These are phyloP conservation scores for Lepidocolaptes lacrymiger DNA, from an alignment of 2,797 vertebrate genomes.

Conservation along the genomic window DNA sequence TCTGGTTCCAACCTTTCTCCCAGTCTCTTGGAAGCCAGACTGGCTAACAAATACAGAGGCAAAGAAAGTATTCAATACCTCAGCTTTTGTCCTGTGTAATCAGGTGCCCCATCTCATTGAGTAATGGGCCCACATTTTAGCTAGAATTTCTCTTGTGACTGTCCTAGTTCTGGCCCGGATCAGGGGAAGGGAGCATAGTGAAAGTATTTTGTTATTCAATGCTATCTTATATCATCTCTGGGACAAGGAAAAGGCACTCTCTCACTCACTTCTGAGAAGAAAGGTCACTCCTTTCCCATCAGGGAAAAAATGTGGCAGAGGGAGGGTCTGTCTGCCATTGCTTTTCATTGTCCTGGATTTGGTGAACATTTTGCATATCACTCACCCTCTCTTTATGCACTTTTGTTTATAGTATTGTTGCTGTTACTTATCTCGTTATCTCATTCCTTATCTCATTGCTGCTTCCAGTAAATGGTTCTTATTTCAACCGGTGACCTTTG, in stretches of 20 bases:
- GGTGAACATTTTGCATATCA: neutral
- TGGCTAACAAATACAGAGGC: neutral
- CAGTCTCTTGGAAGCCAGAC: neutral
- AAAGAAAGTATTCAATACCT: neutral
- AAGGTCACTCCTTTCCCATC: rapidly evolving
- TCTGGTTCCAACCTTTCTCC: neutral
- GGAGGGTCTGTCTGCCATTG: rapidly evolving
- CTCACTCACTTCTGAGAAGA: neutral
- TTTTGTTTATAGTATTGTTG: neutral
- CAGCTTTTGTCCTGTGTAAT: neutral
- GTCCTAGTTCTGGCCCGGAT: rapidly evolving
- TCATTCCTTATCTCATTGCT: neutral
- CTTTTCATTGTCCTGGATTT: neutral
- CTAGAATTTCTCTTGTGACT: neutral
- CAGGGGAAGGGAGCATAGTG: neutral
- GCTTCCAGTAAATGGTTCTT: neutral
- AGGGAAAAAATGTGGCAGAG: rapidly evolving
- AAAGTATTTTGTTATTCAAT: neutral
- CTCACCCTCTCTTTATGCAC: neutral
- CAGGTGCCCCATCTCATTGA: neutral
- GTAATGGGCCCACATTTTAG: neutral
- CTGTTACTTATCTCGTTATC: too few species aligned
- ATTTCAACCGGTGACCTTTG: rapidly evolving
- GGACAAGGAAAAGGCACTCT: neutral
- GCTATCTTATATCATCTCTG: neutral